Percentiles rank a stretch among this genome's conserved stretches.
These are phyloP conservation scores for Spisula subtruncata DNA, from an alignment of 2,888 invertebrate genomes.

Conservation along the genomic window DNA sequence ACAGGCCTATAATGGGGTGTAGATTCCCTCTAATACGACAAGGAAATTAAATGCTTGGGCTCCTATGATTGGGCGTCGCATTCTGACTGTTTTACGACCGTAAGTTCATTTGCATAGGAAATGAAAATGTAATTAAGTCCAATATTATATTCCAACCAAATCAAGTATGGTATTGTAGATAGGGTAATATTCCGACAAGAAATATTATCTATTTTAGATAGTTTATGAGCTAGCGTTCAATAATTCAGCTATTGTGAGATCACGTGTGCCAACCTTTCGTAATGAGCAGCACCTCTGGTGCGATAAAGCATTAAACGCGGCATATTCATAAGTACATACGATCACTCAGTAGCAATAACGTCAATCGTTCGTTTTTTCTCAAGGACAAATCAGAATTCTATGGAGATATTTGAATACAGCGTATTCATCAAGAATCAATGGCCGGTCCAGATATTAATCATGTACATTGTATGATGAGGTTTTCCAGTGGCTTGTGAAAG, in stretches of 20 bases:
- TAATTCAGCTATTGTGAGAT: neutral
- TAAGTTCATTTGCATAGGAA: constrained; percentile 20
- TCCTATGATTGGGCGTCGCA: neutral
- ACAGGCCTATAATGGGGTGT: neutral
- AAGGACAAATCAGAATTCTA: no score
- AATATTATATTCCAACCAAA: constrained; percentile 12
- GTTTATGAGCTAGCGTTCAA: neutral
- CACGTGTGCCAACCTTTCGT: neutral
- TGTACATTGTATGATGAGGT: no score
- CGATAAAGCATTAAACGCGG: neutral
- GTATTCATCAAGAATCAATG: no score
- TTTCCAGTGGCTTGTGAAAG: no score
- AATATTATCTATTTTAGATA: neutral
- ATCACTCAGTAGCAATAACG: neutral
- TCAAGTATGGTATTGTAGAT: neutral
- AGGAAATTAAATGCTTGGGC: neutral
- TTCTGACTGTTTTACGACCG: neutral
- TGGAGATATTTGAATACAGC: no score
- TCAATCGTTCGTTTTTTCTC: no score
- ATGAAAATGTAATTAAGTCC: neutral
- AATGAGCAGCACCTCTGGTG: neutral
- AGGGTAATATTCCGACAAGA: neutral
- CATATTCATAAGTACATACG: neutral
- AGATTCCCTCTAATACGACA: neutral
- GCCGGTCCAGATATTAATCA: no score